phyloP scores from a whole-genome alignment of 2,113 vertebrate genomes.

The Gorilla gorilla region DNA sequence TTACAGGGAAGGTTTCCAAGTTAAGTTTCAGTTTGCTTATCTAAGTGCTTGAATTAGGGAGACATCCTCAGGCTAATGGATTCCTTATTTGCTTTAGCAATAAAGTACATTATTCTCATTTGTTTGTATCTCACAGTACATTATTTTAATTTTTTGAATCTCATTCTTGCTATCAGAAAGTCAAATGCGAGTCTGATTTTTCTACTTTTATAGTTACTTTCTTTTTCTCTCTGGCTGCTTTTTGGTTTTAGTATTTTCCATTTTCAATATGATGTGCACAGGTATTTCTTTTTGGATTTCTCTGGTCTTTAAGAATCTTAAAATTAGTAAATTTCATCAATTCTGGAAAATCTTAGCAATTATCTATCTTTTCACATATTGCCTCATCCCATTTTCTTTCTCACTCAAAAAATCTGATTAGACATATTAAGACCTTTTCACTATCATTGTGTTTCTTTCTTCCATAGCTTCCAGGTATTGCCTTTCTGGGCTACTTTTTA shows the following conservation, averaged over 20 bases:
- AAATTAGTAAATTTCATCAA: neutral
- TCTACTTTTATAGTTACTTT: neutral
- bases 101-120: neutral
- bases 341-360: neutral
- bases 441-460: neutral
- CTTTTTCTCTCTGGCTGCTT: neutral
- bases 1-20: neutral
- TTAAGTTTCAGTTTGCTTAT: neutral
- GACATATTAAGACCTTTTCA: neutral
- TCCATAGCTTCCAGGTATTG: neutral
- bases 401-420: neutral
- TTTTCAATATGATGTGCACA: neutral
- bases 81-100: neutral
- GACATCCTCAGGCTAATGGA: neutral
- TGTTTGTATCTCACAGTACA: neutral
- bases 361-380: neutral
- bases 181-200: neutral
- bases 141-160: neutral
- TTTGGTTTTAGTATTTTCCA: neutral
- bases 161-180: neutral
- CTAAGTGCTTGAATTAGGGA: neutral
- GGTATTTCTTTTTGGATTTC: neutral
- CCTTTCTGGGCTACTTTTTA: neutral
- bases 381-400: neutral
- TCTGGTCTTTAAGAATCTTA: neutral